These are phyloP conservation scores for Lepisosteus osseus DNA, from an alignment of 2,113 vertebrate species.

Conservation along the genomic window DNA sequence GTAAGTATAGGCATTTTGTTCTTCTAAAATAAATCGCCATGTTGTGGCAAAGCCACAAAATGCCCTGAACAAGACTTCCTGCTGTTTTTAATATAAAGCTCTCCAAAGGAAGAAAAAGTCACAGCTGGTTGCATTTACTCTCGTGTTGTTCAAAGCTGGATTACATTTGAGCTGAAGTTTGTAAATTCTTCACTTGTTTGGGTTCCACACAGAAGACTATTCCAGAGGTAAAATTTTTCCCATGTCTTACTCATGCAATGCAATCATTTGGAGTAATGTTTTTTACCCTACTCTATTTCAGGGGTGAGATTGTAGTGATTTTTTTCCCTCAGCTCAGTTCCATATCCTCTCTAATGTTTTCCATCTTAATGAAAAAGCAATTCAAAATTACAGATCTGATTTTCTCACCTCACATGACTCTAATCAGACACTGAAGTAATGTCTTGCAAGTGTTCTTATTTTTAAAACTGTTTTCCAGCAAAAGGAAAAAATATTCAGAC, in stretches of 20 bases:
- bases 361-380: not conserved
- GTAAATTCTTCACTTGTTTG: conserved; percentile 32
- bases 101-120: conserved; percentile 43
- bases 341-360: not conserved
- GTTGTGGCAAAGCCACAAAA: conserved; percentile 46
- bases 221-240: conserved; percentile 12
- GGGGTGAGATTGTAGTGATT: not conserved
- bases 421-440: conserved; percentile 9
- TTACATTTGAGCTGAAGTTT: conserved; percentile 29
- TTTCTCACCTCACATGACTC: not conserved
- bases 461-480: not conserved
- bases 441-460: not conserved
- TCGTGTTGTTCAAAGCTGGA: conserved; percentile 39
- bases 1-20: conserved; percentile 31
- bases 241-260: not conserved
- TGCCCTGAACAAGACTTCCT: conserved; percentile 34
- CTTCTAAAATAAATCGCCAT: conserved; percentile 35
- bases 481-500: too few species aligned
- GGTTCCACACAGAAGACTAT: conserved; percentile 15
- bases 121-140: conserved; percentile 56
- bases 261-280: not conserved
- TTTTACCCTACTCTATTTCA: not conserved
- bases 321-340: not conserved
- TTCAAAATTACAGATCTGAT: not conserved
- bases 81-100: conserved; percentile 64